phyloP scores from a whole-genome alignment of 2,797 vertebrate genomes.

The Sebastes trivittatus region DNA sequence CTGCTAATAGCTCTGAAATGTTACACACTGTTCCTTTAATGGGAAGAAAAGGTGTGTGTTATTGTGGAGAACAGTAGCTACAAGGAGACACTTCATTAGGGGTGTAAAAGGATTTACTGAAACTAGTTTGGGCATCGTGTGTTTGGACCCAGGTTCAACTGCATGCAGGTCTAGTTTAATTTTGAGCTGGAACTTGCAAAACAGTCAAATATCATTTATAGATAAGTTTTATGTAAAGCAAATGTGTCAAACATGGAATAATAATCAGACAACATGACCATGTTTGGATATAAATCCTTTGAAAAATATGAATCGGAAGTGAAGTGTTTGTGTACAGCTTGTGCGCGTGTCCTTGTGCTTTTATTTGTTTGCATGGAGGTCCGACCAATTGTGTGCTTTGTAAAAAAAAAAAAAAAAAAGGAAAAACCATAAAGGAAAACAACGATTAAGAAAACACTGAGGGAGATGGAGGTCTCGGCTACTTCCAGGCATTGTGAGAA shows the following conservation, averaged over 20 bases:
- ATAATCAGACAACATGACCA: conserved; percentile 3
- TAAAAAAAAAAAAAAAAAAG: conserved; percentile 14
- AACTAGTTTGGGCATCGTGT: neutral
- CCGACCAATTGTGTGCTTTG: conserved; percentile 74
- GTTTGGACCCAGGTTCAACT: neutral
- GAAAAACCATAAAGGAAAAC: conserved; percentile 74
- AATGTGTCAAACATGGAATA: neutral
- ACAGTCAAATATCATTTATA: neutral
- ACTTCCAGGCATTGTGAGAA: conserved; percentile 89
- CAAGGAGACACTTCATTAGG: neutral
- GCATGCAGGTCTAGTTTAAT: neutral
- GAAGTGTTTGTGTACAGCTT: conserved; percentile 39
- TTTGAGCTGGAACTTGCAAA: neutral
- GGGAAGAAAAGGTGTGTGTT: neutral
- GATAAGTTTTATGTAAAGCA: neutral
- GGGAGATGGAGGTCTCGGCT: conserved; percentile 83
- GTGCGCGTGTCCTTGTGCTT: conserved; percentile 71
- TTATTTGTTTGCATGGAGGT: conserved; percentile 78
- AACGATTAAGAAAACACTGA: conserved; percentile 80
- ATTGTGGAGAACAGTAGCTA: neutral
- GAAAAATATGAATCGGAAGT: conserved; percentile 68
- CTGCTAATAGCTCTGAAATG: no score
- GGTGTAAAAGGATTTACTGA: neutral
- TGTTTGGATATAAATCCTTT: conserved; percentile 42
- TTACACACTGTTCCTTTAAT: neutral